Evolutionary conservation across 2,888 invertebrate genomes (phyloP).

Genomic region (Drosophila antonietae): DNA sequence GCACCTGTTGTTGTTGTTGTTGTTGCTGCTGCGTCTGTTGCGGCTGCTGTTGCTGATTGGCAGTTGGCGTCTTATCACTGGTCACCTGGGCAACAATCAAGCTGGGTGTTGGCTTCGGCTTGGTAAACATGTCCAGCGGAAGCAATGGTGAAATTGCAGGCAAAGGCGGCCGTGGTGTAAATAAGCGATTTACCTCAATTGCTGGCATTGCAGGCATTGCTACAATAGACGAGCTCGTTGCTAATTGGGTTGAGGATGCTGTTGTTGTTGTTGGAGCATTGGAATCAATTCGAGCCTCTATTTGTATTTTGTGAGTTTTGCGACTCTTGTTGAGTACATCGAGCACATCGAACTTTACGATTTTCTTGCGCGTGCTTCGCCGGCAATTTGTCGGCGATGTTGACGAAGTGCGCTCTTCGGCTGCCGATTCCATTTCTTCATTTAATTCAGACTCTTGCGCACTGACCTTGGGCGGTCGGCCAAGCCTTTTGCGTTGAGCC

Average conservation of each 20-base stretch:
- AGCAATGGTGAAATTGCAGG: conserved; percentile 13
- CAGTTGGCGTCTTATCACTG: conserved; percentile 44
- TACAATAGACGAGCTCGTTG: conserved; percentile 16
- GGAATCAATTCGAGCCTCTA: conserved; percentile 83
- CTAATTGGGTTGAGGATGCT: conserved; percentile 20
- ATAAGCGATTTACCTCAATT: conserved; percentile 20
- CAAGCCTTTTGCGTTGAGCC: conserved; percentile 32
- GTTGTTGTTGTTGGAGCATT: conserved; percentile 61
- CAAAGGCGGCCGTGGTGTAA: conserved; percentile 20
- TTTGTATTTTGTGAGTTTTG: conserved; percentile 82
- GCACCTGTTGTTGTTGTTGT: background rate
- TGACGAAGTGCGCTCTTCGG: conserved; percentile 17
- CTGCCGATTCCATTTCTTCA: conserved; percentile 19
- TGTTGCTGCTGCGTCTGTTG: background rate
- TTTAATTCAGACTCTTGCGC: conserved; percentile 8
- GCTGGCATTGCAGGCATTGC: background rate
- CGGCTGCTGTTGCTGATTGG: conserved; percentile 2
- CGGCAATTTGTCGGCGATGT: conserved; percentile 61
- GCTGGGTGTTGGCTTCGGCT: conserved; percentile 68
- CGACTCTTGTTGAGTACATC: conserved; percentile 83
- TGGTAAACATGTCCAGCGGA: conserved; percentile 52
- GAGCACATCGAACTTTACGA: conserved; percentile 83
- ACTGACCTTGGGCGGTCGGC: conserved; percentile 43
- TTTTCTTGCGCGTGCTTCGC: conserved; percentile 83
- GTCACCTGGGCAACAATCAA: conserved; percentile 81